phyloP scores from a whole-genome alignment of 1,140 invertebrate species.

The Drosophila gunungcola region DNA sequence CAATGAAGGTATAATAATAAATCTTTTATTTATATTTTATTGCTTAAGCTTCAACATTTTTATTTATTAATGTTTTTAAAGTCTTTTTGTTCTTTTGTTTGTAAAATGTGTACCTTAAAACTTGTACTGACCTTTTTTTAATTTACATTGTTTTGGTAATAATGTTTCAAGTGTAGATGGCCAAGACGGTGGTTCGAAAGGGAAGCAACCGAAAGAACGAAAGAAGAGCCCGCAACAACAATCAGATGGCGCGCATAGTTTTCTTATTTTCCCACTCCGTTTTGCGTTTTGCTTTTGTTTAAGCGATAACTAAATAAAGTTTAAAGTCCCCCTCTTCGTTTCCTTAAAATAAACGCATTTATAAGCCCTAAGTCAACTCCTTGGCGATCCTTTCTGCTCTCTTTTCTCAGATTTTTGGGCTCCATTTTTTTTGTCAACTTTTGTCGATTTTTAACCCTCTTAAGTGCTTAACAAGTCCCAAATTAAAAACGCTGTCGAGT shows the following conservation, averaged over 20 bases:
- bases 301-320: slow-evolving; percentile 78
- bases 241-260: slow-evolving; percentile 45
- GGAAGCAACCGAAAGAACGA: slow-evolving; percentile 27
- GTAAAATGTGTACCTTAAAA: background rate
- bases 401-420: slow-evolving; percentile 8
- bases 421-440: slow-evolving; percentile 57
- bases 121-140: too few relatives aligned
- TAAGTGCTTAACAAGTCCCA: slow-evolving; percentile 79
- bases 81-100: too few relatives aligned
- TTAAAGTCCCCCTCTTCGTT: slow-evolving; percentile 20
- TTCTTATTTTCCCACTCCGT: slow-evolving; percentile 5
- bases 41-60: too few relatives aligned
- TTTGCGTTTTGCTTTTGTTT: slow-evolving; percentile 57
- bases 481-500: slow-evolving; percentile 69
- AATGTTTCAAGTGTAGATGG: slow-evolving; percentile 12
- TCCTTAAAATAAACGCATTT: slow-evolving; percentile 62
- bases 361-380: slow-evolving; percentile 52
- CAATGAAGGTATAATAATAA: too few relatives aligned
- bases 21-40: too few relatives aligned
- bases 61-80: too few relatives aligned
- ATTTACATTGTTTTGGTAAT: too few relatives aligned
- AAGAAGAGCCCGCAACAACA: slow-evolving; percentile 32
- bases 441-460: slow-evolving; percentile 80
- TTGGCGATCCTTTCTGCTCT: slow-evolving; percentile 48
- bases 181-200: slow-evolving; percentile 60